phyloP scores from a whole-genome alignment of 1,140 invertebrate genomes.

The Eupeodes corollae region DNA sequence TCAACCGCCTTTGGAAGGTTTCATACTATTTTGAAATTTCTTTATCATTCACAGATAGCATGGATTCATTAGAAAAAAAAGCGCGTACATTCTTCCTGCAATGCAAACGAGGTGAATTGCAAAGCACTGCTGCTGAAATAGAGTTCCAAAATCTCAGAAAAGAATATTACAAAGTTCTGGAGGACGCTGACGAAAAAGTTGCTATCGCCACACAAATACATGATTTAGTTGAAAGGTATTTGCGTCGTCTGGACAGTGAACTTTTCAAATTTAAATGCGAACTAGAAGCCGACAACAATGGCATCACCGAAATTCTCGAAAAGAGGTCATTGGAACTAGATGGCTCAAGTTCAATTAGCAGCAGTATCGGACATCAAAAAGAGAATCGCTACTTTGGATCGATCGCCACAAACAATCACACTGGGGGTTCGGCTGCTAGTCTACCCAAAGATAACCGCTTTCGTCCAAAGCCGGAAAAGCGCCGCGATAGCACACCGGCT shows the following conservation, averaged over 20 bases:
- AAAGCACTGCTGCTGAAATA: constrained; percentile 64
- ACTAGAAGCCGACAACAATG: constrained; percentile 93
- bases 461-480: constrained; percentile 42
- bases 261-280: constrained; percentile 97
- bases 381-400: constrained; percentile 42
- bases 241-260: constrained; percentile 85
- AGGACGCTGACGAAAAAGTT: constrained; percentile 83
- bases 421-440: constrained; percentile 1
- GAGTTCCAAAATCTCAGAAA: constrained; percentile 77
- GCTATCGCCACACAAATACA: constrained; percentile 88
- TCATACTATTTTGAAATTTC: background rate
- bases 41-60: constrained; percentile 57
- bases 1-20: background rate
- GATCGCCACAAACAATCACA: constrained; percentile 6
- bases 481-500: constrained; percentile 42
- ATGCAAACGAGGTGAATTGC: constrained; percentile 65
- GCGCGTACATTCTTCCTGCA: constrained; percentile 79
- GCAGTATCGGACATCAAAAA: constrained; percentile 35
- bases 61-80: constrained; percentile 84
- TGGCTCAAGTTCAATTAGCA: constrained; percentile 34
- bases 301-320: constrained; percentile 92
- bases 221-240: constrained; percentile 87
- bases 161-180: constrained; percentile 85
- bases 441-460: constrained; percentile 19
- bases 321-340: constrained; percentile 78